A percentile compares a stretch with the other conserved stretches of the same genome.
Conservation (phyloP, 2,113 vertebrate species). For the Clarias macrocephalus region DNA sequence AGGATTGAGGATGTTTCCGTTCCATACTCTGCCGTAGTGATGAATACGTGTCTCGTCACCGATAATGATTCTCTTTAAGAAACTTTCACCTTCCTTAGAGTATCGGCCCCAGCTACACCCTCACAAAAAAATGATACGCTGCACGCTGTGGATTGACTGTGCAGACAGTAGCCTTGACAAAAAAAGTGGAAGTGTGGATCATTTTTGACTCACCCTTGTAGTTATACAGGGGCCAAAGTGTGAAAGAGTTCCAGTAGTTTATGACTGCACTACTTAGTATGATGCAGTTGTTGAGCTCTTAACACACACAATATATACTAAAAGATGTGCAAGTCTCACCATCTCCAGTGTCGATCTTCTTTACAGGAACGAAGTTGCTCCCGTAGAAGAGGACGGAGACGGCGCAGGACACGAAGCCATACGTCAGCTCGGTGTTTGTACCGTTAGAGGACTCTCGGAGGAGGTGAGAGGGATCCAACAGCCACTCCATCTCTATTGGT, state of each 20-base stretch:
- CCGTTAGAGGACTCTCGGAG: conserved; percentile 25
- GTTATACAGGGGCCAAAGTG: not conserved
- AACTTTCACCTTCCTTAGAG: too few relatives aligned
- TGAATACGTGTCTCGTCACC: too few relatives aligned
- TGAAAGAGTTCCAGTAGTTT: not conserved
- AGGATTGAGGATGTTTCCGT: too few relatives aligned
- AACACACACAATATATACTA: not conserved
- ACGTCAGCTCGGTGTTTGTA: conserved; percentile 67
- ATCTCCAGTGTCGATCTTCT: conserved; percentile 83
- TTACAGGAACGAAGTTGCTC: conserved; percentile 85
- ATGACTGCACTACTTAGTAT: not conserved
- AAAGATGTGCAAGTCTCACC: conserved; percentile 60
- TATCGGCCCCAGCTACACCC: too few relatives aligned
- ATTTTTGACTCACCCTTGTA: too few relatives aligned
- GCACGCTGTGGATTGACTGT: too few relatives aligned
- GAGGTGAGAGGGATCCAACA: not conserved
- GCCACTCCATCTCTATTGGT: conserved; percentile 26
- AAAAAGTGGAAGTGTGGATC: too few relatives aligned
- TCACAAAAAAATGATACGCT: too few relatives aligned
- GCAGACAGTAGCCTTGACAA: too few relatives aligned
- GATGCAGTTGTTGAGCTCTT: not conserved
- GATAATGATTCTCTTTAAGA: too few relatives aligned
- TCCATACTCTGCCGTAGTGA: too few relatives aligned
- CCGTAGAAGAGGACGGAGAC: conserved; percentile 77
- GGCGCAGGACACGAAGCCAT: conserved; percentile 74